Evolutionary conservation across 2,888 invertebrate species (phyloP).

Genomic region (Tipula unca): DNA sequence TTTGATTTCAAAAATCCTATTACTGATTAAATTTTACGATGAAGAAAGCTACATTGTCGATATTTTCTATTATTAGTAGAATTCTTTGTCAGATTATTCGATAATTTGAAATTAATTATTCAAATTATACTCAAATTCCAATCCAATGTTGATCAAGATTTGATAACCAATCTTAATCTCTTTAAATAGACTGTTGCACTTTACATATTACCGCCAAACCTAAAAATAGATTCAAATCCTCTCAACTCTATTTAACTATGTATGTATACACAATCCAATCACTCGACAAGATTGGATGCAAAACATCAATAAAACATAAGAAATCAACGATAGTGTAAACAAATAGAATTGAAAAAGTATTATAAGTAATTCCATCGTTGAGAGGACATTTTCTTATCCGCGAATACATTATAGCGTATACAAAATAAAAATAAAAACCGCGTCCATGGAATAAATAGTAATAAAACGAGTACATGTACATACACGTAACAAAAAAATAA

Average conservation of each 20-base stretch:
- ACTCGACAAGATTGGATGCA: not conserved
- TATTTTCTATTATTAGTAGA: no score
- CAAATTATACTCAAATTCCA: no score
- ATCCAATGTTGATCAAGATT: no score
- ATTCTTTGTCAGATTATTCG: no score
- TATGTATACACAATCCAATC: not conserved
- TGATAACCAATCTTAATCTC: not conserved
- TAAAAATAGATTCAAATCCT: not conserved
- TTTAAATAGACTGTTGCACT: not conserved
- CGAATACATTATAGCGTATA: not conserved
- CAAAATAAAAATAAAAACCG: not conserved
- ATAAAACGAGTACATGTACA: not conserved
- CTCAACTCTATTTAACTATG: not conserved
- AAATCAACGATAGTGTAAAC: not conserved
- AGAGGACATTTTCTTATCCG: not conserved
- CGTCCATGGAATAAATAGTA: not conserved
- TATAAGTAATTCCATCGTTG: not conserved
- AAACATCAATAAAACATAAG: slow-evolving; percentile 3
- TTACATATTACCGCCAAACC: not conserved
- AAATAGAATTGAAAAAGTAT: not conserved
- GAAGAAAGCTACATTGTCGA: no score
- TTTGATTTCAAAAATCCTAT: no score
- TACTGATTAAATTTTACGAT: no score
- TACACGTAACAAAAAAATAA: not conserved
- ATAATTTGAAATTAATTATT: no score